A percentile compares a stretch with the other conserved stretches of the same genome.
Evolutionary conservation across 92 coral and sea anemone species (phyloP).

Genomic region (Epizoanthus stellaris): DNA sequence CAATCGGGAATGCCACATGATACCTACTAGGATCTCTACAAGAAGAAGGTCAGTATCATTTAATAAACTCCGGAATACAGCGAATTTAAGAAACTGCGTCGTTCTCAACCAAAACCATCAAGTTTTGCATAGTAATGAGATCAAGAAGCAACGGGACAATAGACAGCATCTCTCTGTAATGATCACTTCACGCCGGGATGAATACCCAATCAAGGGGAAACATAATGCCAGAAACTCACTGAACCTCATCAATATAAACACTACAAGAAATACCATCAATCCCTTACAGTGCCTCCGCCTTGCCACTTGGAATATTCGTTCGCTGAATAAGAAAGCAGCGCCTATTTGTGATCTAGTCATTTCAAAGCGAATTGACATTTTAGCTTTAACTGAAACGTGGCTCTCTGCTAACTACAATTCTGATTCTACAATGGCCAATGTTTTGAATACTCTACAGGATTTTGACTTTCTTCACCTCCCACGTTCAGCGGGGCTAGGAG

Average conservation of each 20-base stretch:
- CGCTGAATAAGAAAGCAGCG: constrained; percentile 62
- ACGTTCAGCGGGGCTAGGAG: constrained; percentile 36
- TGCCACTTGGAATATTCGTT: constrained; percentile 56
- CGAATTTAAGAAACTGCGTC: constrained; percentile 4
- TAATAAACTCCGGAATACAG: constrained; percentile 16
- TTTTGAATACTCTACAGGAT: constrained; percentile 58
- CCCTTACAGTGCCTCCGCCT: constrained; percentile 40
- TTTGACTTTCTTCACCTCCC: constrained; percentile 56
- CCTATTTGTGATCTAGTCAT: constrained; percentile 59
- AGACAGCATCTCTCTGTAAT: not conserved
- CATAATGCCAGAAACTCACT: constrained; percentile 39
- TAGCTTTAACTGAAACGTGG: constrained; percentile 64
- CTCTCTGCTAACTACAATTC: constrained; percentile 50
- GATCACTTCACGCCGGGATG: constrained; percentile 47
- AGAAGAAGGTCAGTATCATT: constrained; percentile 10
- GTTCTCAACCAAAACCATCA: not conserved
- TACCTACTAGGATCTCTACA: not conserved
- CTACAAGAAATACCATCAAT: constrained; percentile 21
- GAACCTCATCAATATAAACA: constrained; percentile 54
- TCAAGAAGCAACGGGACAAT: constrained; percentile 12
- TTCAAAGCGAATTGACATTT: constrained; percentile 56
- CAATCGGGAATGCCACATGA: not conserved
- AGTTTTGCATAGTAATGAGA: not conserved
- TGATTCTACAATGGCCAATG: constrained; percentile 47
- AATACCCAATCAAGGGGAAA: constrained; percentile 10